These are phyloP conservation scores for Olivierus martensii DNA, from an alignment of 1,140 invertebrate genomes.

Conservation along the genomic window DNA sequence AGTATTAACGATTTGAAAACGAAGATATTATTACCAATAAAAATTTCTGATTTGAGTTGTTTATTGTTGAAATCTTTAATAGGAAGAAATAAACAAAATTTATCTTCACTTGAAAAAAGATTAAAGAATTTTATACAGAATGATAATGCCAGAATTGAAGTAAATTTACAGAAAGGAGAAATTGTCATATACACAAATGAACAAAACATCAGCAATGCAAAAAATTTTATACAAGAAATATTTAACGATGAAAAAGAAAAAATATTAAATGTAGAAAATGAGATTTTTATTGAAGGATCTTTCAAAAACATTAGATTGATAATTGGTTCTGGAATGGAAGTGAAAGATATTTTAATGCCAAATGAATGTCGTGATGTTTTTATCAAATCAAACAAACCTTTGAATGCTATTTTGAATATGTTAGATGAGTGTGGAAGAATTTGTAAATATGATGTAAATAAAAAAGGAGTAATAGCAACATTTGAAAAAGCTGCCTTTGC, in stretches of 20 bases:
- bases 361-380: constrained; percentile 8
- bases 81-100: too few species aligned
- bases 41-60: too few species aligned
- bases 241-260: background rate
- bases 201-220: background rate
- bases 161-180: constrained; percentile 6
- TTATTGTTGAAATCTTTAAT: too few species aligned
- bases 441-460: background rate
- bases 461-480: constrained; percentile 8
- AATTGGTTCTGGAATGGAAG: constrained; percentile 4
- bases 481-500: constrained; percentile 4
- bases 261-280: constrained; percentile 2
- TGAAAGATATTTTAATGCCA: constrained; percentile 11
- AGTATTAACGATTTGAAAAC: too few species aligned
- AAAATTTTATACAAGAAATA: background rate
- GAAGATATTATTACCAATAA: too few species aligned
- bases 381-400: background rate
- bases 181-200: background rate
- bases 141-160: constrained; percentile 1
- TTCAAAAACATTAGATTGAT: background rate
- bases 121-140: constrained; percentile 1
- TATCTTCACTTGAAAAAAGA: constrained; percentile 1
- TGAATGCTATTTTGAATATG: background rate
- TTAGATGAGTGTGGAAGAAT: constrained; percentile 8
- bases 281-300: background rate